phyloP scores from a whole-genome alignment of 2,888 invertebrate genomes.

The Cheilosia grossa region DNA sequence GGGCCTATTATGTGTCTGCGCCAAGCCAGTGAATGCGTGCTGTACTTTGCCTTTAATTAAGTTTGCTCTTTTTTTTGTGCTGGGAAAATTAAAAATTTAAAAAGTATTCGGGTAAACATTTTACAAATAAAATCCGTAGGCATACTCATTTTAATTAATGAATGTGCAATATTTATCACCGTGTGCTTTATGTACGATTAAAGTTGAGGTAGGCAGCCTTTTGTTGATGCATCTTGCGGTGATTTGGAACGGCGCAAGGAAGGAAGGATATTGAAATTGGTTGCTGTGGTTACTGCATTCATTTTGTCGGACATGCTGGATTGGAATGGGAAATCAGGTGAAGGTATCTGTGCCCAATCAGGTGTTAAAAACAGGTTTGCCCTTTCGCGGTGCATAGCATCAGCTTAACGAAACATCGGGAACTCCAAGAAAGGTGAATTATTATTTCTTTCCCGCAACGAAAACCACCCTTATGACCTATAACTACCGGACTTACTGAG shows the following conservation, averaged over 20 bases:
- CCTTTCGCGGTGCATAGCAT: too few species aligned
- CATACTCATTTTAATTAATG: conserved; percentile 41
- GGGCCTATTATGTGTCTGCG: conserved; percentile 37
- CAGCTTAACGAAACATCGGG: too few species aligned
- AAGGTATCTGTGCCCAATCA: too few species aligned
- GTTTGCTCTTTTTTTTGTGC: conserved; percentile 7
- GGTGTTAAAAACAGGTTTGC: too few species aligned
- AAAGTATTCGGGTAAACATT: conserved; percentile 39
- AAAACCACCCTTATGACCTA: too few species aligned
- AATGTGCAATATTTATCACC: conserved; percentile 29
- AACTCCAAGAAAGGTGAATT: too few species aligned
- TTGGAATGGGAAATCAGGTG: too few species aligned
- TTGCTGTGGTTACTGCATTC: not conserved
- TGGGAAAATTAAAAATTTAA: conserved; percentile 35
- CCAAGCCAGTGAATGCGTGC: conserved; percentile 29
- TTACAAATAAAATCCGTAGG: conserved; percentile 41
- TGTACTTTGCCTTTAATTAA: conserved; percentile 62
- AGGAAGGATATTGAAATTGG: not conserved
- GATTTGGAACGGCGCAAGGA: not conserved
- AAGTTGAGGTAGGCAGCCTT: not conserved
- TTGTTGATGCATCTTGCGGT: not conserved
- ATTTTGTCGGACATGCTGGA: too few species aligned
- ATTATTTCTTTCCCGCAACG: too few species aligned
- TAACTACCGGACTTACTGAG: too few species aligned
- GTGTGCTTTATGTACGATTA: not conserved